phyloP scores from a whole-genome alignment of 1,140 invertebrate genomes.

The Drosophila mauritiana region DNA sequence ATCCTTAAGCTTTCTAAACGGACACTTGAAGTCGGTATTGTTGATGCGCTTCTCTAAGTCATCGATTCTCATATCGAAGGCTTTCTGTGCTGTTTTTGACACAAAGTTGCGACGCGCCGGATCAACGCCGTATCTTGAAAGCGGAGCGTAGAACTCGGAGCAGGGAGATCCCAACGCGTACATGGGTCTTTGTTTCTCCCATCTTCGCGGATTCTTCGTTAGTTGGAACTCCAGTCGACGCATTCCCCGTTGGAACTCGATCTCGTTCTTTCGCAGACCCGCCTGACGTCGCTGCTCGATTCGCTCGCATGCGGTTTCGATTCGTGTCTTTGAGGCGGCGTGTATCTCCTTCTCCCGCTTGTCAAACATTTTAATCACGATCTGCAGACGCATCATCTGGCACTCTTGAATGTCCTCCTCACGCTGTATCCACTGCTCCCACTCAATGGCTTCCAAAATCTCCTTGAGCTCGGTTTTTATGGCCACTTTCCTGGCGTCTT shows the following conservation, averaged over 20 bases:
- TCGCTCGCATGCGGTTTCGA: slow-evolving; percentile 78
- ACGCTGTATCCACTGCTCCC: slow-evolving; percentile 80
- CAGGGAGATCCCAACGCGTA: slow-evolving; percentile 84
- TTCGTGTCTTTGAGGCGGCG: slow-evolving; percentile 79
- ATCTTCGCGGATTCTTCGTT: slow-evolving; percentile 47
- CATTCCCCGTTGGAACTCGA: slow-evolving; percentile 80
- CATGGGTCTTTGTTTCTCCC: slow-evolving; percentile 83
- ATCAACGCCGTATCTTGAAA: slow-evolving; percentile 85
- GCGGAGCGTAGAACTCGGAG: slow-evolving; percentile 86
- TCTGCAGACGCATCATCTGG: slow-evolving; percentile 86
- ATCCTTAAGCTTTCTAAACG: slow-evolving; percentile 68
- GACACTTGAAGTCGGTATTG: slow-evolving; percentile 55
- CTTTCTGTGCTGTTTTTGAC: slow-evolving; percentile 43
- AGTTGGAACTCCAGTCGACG: slow-evolving; percentile 53
- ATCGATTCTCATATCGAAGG: slow-evolving; percentile 77
- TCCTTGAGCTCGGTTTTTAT: slow-evolving; percentile 34
- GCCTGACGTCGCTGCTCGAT: slow-evolving; percentile 81
- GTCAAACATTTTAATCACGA: slow-evolving; percentile 85
- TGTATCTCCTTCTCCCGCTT: slow-evolving; percentile 80
- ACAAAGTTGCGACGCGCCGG: slow-evolving; percentile 84
- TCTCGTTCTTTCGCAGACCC: slow-evolving; percentile 82
- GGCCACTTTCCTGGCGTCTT: slow-evolving; percentile 25
- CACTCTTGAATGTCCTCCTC: slow-evolving; percentile 87
- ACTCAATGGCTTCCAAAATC: slow-evolving; percentile 80
- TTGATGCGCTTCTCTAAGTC: slow-evolving; percentile 67